phyloP scores from a whole-genome alignment of 2,888 invertebrate genomes.

The Cheiracanthium punctorium region DNA sequence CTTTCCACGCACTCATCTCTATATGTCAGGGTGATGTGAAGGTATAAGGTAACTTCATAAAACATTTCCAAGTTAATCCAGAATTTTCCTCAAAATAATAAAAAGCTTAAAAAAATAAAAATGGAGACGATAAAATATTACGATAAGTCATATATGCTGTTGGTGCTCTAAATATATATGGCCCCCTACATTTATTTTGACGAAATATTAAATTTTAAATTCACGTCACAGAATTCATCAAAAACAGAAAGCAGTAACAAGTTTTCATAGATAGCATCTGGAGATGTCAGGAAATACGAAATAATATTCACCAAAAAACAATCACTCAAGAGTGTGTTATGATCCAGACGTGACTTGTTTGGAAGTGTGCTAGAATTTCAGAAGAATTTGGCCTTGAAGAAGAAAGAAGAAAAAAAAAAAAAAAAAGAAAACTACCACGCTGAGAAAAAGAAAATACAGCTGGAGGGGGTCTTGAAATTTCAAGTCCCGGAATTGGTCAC shows the following conservation, averaged over 20 bases:
- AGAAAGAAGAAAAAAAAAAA: background rate
- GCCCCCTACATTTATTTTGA: background rate
- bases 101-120: too few relatives aligned
- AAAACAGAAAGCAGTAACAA: background rate
- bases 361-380: background rate
- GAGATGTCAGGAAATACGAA: background rate
- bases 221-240: background rate
- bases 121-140: too few relatives aligned
- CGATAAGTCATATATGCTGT: too few relatives aligned
- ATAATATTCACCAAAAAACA: background rate
- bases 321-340: background rate
- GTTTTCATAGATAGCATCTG: background rate
- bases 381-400: constrained; percentile 45
- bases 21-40: too few relatives aligned
- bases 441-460: too few relatives aligned
- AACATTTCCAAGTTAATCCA: too few relatives aligned
- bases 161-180: too few relatives aligned
- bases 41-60: too few relatives aligned
- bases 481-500: background rate
- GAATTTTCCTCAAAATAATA: too few relatives aligned
- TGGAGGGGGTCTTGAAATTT: background rate
- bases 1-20: too few relatives aligned
- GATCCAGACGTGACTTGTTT: background rate
- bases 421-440: too few relatives aligned
- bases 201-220: background rate